A percentile compares a stretch with the other conserved stretches of the same genome.
These are phyloP conservation scores for Podiceps cristatus DNA, from an alignment of 2,113 vertebrate species.

Conservation along the genomic window DNA sequence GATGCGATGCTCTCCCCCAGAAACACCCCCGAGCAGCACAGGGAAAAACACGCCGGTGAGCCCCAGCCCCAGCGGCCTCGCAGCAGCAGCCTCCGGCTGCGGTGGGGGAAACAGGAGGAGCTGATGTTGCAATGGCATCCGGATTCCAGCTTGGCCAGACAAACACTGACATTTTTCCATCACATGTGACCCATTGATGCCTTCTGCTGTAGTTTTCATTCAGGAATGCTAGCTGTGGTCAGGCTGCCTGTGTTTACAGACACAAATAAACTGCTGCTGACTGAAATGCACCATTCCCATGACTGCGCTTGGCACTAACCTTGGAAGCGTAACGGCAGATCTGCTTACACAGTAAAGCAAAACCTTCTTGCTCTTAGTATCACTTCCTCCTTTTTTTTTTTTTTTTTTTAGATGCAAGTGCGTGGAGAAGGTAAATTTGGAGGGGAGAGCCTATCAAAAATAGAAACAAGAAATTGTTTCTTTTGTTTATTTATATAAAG, in stretches of 20 bases:
- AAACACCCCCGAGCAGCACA: neutral
- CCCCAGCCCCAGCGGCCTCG: neutral
- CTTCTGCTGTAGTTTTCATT: slow-evolving; percentile 1
- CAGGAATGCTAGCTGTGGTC: slow-evolving; percentile 56
- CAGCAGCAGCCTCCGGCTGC: neutral
- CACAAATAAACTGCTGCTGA: slow-evolving; percentile 45
- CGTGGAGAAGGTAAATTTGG: neutral
- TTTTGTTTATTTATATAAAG: neutral
- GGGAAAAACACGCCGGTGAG: neutral
- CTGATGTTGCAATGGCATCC: slow-evolving; percentile 23
- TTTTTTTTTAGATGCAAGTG: neutral
- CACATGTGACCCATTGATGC: neutral
- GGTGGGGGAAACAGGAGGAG: neutral
- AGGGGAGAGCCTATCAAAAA: neutral
- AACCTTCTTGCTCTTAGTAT: neutral
- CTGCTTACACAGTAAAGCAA: neutral
- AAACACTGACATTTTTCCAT: slow-evolving; percentile 29
- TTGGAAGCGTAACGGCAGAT: neutral
- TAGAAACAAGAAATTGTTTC: neutral
- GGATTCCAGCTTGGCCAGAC: slow-evolving; percentile 20
- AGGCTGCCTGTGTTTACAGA: slow-evolving; percentile 13
- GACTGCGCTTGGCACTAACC: neutral
- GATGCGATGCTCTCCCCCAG: neutral
- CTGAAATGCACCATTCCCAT: slow-evolving; percentile 37
- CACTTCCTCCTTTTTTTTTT: neutral